These are phyloP conservation scores for Pomatostomus ruficeps DNA, from an alignment of 2,113 vertebrate species.

Conservation along the genomic window DNA sequence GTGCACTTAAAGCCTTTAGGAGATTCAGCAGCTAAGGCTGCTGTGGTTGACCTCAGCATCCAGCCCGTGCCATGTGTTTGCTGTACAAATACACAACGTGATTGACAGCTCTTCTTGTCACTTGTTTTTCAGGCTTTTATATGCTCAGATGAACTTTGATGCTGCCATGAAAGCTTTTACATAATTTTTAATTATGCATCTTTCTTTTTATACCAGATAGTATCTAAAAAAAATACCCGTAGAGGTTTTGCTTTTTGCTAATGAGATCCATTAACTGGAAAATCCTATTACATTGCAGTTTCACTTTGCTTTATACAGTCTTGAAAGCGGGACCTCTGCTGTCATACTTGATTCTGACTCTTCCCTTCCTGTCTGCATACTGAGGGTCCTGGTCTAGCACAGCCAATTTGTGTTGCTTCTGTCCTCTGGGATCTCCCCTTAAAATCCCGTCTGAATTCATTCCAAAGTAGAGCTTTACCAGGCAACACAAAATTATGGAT, in stretches of 20 bases:
- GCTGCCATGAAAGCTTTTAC: not conserved
- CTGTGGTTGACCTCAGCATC: not conserved
- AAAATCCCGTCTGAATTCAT: not conserved
- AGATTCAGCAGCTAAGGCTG: not conserved
- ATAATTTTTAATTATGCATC: not conserved
- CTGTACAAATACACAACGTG: not conserved
- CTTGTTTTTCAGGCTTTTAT: not conserved
- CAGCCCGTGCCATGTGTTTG: not conserved
- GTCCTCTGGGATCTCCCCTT: not conserved
- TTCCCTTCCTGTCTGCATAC: not conserved
- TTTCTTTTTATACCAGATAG: not conserved
- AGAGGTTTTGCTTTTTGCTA: conserved; percentile 3
- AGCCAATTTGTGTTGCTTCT: not conserved
- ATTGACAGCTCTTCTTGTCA: not conserved
- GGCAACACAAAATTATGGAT: not conserved
- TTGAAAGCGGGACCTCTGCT: not conserved
- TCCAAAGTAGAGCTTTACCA: not conserved
- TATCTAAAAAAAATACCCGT: not conserved
- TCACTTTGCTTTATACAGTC: not conserved
- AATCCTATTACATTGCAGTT: not conserved
- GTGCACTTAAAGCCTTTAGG: not conserved
- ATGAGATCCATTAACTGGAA: conserved; percentile 1
- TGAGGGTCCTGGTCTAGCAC: not conserved
- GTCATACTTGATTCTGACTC: not conserved
- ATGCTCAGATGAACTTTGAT: not conserved